Evolutionary conservation across 2,888 invertebrate genomes (phyloP).

Genomic region (Drosophila lutescens): DNA sequence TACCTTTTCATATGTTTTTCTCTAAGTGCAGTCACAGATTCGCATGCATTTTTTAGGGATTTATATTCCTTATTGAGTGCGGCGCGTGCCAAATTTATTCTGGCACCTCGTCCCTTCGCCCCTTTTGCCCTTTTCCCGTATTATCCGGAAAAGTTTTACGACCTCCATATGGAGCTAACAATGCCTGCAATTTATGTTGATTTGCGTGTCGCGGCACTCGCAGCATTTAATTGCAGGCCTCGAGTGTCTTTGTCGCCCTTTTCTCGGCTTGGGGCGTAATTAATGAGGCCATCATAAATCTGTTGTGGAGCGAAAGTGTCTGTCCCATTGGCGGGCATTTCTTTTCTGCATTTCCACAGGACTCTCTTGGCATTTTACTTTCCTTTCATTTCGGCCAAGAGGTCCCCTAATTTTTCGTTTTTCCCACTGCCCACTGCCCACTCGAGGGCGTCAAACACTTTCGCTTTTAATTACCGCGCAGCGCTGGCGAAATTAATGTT

Average conservation of each 20-base stretch:
- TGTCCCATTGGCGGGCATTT: neutral
- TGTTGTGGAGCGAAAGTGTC: constrained; percentile 30
- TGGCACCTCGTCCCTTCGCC: neutral
- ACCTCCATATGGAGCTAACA: constrained; percentile 35
- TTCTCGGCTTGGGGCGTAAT: constrained; percentile 57
- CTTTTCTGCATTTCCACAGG: neutral
- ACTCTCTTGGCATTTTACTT: constrained; percentile 1
- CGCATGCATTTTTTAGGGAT: constrained; percentile 29
- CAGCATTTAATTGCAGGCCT: constrained; percentile 68
- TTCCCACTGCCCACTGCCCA: neutral
- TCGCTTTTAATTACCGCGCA: constrained; percentile 73
- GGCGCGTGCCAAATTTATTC: constrained; percentile 70
- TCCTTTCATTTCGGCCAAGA: neutral
- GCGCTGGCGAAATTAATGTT: constrained; percentile 70
- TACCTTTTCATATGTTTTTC: neutral
- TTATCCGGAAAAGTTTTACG: constrained; percentile 9
- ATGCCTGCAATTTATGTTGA: constrained; percentile 71
- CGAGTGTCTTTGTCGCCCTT: constrained; percentile 47
- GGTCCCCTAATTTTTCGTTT: neutral
- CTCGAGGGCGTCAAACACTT: constrained; percentile 67
- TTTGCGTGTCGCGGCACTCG: constrained; percentile 66
- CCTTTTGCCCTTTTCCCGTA: constrained; percentile 4
- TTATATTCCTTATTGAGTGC: constrained; percentile 53
- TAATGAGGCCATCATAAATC: constrained; percentile 77
- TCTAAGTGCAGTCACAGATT: neutral